A percentile compares a stretch with the other conserved stretches of the same genome.
Evolutionary conservation across 2,797 vertebrate genomes (phyloP).

Genomic region (Eremophila alpestris): DNA sequence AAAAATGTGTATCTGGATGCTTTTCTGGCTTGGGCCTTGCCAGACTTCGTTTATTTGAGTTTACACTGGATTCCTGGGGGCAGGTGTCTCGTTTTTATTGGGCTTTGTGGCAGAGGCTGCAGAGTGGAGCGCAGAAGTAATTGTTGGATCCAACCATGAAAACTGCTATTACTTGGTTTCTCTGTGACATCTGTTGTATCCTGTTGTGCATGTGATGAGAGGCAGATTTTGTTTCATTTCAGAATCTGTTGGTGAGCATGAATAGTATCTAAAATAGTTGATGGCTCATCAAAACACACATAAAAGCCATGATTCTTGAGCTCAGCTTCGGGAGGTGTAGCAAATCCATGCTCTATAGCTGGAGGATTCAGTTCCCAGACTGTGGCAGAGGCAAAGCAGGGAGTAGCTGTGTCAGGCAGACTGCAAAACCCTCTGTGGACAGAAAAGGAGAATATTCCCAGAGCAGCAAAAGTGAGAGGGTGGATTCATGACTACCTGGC

Average conservation of each 20-base stretch:
- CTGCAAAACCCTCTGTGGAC: not conserved
- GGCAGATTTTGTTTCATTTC: conserved; percentile 53
- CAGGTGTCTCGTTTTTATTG: not conserved
- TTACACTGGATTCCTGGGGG: not conserved
- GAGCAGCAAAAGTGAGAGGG: not conserved
- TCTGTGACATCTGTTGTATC: conserved; percentile 53
- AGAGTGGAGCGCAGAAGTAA: conserved; percentile 19
- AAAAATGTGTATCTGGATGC: not conserved
- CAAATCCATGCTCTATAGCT: not conserved
- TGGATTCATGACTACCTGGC: not conserved
- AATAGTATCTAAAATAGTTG: conserved; percentile 25
- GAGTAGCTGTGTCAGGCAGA: not conserved
- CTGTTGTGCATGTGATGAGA: conserved; percentile 62
- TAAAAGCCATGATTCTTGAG: not conserved
- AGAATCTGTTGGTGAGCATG: conserved; percentile 40
- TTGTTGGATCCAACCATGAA: conserved; percentile 51
- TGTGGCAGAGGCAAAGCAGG: not conserved
- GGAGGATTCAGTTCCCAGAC: not conserved
- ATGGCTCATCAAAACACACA: conserved; percentile 48
- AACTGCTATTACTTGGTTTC: conserved; percentile 47
- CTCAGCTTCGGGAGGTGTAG: not conserved
- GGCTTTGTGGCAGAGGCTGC: conserved; percentile 1
- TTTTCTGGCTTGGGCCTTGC: not conserved
- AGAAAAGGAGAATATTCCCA: not conserved
- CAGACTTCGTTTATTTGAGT: not conserved